Conservation (phyloP, 37 sponge, comb jelly and placozoan genomes). For the Cliona cf. orientalis region DNA sequence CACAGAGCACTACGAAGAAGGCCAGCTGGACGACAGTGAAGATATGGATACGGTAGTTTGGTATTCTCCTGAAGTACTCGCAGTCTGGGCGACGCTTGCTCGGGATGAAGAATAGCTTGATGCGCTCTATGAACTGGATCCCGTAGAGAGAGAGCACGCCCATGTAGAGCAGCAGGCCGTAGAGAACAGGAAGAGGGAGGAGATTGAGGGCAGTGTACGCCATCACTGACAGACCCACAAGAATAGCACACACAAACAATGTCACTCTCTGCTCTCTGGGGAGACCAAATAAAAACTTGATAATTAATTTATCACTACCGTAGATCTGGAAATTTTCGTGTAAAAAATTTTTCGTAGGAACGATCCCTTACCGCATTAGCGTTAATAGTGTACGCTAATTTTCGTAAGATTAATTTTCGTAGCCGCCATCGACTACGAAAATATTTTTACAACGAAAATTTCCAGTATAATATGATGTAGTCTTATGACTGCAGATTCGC, state of each 20-base stretch:
- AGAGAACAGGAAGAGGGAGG: constrained; percentile 87
- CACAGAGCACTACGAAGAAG: constrained; percentile 60
- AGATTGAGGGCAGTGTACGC: constrained; percentile 44
- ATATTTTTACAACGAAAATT: no score
- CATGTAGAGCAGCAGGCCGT: constrained; percentile 84
- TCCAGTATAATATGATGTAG: no score
- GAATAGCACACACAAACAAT: constrained; percentile 57
- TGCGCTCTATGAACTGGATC: constrained; percentile 79
- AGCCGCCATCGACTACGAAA: no score
- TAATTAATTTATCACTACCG: not conserved
- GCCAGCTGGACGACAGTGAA: constrained; percentile 75
- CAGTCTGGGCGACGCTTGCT: constrained; percentile 87
- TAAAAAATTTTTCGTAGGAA: no score
- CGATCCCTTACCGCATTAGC: no score
- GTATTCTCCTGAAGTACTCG: constrained; percentile 75
- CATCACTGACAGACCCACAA: constrained; percentile 72
- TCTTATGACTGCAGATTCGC: no score
- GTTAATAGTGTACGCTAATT: no score
- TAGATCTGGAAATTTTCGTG: no score
- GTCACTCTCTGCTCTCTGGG: constrained; percentile 90
- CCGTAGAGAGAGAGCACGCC: constrained; percentile 83
- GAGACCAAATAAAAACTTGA: no score
- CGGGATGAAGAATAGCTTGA: constrained; percentile 71
- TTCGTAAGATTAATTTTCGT: no score
- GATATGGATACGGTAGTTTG: constrained; percentile 72